Evolutionary conservation across 2,113 vertebrate species (phyloP).

Genomic region (Variabilichromis moorii): DNA sequence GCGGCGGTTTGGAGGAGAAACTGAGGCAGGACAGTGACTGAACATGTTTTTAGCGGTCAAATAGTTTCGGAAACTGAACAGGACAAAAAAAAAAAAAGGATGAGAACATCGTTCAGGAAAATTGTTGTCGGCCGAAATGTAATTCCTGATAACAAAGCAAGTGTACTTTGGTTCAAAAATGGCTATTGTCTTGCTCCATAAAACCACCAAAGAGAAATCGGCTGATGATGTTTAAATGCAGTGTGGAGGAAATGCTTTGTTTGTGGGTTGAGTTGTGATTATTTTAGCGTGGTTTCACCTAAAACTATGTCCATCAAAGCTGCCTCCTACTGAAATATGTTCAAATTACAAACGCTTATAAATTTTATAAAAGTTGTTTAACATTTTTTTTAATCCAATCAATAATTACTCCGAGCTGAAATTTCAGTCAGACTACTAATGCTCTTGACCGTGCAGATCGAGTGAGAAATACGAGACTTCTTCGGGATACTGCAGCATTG

Average conservation of each 20-base stretch:
- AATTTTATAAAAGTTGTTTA: background rate
- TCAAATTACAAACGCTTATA: background rate
- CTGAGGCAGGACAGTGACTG: background rate
- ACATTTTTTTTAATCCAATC: background rate
- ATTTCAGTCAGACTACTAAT: conserved; percentile 11
- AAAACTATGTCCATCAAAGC: background rate
- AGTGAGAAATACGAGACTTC: conserved; percentile 34
- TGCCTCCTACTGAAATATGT: background rate
- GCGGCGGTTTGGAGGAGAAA: background rate
- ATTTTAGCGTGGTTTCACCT: background rate
- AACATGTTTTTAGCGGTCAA: background rate
- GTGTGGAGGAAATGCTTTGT: background rate
- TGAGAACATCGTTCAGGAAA: background rate
- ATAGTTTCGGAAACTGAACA: background rate
- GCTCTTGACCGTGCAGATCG: background rate
- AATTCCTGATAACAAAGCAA: background rate
- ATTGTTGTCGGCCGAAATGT: background rate
- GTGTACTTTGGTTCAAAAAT: background rate
- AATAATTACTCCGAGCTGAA: conserved; percentile 1
- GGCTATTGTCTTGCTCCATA: background rate
- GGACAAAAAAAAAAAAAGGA: background rate
- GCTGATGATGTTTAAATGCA: background rate
- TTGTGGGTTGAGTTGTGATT: background rate
- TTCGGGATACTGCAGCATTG: conserved; percentile 32
- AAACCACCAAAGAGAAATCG: background rate